Evolutionary conservation across 2,888 invertebrate genomes (phyloP).

Genomic region (Flexamia atlantica): DNA sequence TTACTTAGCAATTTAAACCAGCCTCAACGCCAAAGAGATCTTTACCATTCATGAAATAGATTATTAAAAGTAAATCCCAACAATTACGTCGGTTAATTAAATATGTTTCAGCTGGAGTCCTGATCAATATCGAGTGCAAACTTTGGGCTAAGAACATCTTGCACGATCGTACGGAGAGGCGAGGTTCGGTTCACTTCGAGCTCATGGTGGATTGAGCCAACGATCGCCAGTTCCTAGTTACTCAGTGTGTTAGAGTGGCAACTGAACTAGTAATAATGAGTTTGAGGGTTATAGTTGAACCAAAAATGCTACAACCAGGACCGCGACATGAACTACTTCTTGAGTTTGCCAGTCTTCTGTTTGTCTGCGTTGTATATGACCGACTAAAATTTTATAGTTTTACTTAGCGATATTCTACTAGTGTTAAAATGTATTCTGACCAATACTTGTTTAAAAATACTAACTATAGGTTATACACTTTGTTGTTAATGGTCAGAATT

Average conservation of each 20-base stretch:
- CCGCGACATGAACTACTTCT: neutral
- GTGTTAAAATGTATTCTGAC: neutral
- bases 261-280: conserved; percentile 40
- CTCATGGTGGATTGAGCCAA: conserved; percentile 77
- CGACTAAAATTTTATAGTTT: conserved; percentile 3
- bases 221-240: conserved; percentile 30
- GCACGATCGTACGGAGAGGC: conserved; percentile 82
- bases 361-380: neutral
- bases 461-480: neutral
- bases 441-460: too few relatives aligned
- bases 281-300: neutral
- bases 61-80: too few relatives aligned
- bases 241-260: conserved; percentile 57
- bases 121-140: conserved; percentile 82
- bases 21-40: too few relatives aligned
- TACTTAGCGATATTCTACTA: neutral
- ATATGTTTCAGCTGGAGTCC: conserved; percentile 70
- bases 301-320: neutral
- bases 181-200: conserved; percentile 87
- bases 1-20: too few relatives aligned
- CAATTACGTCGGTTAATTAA: too few relatives aligned
- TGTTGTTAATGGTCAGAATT: neutral
- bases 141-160: conserved; percentile 84
- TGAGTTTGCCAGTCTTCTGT: conserved; percentile 23
- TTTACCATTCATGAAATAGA: too few relatives aligned